Evolutionary conservation across 2,113 vertebrate genomes (phyloP), one percentile per base, ranked within the genome.

Genomic region (Rallus limicola): DNA sequence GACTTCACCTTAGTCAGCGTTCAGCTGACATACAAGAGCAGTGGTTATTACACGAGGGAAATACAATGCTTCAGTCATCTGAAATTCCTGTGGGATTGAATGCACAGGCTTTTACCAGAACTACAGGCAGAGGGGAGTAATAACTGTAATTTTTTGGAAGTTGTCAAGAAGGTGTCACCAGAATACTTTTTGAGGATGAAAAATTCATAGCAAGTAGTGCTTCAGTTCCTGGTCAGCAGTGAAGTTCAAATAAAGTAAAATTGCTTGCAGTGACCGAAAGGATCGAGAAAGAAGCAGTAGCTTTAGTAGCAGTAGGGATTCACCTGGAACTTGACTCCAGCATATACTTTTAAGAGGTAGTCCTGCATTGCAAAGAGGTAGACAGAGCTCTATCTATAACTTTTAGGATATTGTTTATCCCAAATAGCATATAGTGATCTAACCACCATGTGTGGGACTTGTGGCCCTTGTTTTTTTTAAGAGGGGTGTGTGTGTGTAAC

Each of bases 11-110:
- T 82, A 87, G 52, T 86, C 48, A 90, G 86, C 3, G 0, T 92
- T 90, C 69, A 76, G 65, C 86, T 93, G 91, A 79, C 23, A 13
- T 26, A 1, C 19, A 89, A 80, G 70, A 96, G 78, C 62, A 76
- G 83, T 40, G 67, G 44, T 82, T 95, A 36, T 84, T 96, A 68
- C 80, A 76, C 50, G 42, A 38, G 78, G 60, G 80, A 90, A 92
- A 83, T 90, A 76, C 44, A 95, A 8, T 82, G 92, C 86, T 93
- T 89, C 92, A 76, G 83, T 79, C 90, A 81, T 93, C 88, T 84
- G 83, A 90, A 93, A 91, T 93, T 86, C 93, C 83, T 62, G 0
- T 28, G 92, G 83, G 90, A 83, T 38, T 91, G 88, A 90, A 65
- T 0, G 3, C 36, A 38, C 17, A 59, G 77, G 80, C 59, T 79